These are phyloP conservation scores for Colistium nudipinnis DNA, from an alignment of 2,113 vertebrate genomes.

Conservation along the genomic window DNA sequence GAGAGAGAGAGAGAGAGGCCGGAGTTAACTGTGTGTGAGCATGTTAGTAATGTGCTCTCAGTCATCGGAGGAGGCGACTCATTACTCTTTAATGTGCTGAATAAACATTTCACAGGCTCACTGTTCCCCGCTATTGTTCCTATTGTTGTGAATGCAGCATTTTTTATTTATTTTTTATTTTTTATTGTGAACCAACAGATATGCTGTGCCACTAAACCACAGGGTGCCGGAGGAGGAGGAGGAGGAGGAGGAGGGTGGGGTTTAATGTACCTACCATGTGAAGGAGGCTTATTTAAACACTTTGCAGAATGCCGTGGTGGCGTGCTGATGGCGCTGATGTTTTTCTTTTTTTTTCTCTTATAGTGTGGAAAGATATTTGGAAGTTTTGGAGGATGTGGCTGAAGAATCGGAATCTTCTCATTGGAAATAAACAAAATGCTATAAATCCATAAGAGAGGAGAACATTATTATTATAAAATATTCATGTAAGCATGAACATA, in stretches of 20 bases:
- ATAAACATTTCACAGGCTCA: conserved; percentile 78
- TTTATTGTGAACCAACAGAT: conserved; percentile 67
- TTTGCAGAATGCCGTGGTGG: background rate
- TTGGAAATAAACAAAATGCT: too few relatives aligned
- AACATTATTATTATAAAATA: too few relatives aligned
- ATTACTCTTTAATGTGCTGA: conserved; percentile 84
- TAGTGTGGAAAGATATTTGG: too few relatives aligned
- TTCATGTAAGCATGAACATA: too few relatives aligned
- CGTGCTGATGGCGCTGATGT: background rate
- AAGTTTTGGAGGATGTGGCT: too few relatives aligned
- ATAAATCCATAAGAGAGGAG: too few relatives aligned
- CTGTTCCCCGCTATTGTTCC: conserved; percentile 76
- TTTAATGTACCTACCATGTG: conserved; percentile 37
- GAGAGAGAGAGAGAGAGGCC: conserved; percentile 58
- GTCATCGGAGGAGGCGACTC: conserved; percentile 76
- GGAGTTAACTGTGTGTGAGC: conserved; percentile 67
- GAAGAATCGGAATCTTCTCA: too few relatives aligned
- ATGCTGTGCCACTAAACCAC: conserved; percentile 52
- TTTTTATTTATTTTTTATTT: too few relatives aligned
- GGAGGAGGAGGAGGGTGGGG: background rate
- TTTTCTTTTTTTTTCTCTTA: too few relatives aligned
- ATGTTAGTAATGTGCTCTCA: conserved; percentile 76
- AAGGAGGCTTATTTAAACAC: conserved; percentile 5
- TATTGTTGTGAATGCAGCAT: conserved; percentile 82
- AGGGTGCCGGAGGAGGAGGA: conserved; percentile 23